phyloP scores from a whole-genome alignment of 2,888 invertebrate species.

The Chloroclystis v-ata region DNA sequence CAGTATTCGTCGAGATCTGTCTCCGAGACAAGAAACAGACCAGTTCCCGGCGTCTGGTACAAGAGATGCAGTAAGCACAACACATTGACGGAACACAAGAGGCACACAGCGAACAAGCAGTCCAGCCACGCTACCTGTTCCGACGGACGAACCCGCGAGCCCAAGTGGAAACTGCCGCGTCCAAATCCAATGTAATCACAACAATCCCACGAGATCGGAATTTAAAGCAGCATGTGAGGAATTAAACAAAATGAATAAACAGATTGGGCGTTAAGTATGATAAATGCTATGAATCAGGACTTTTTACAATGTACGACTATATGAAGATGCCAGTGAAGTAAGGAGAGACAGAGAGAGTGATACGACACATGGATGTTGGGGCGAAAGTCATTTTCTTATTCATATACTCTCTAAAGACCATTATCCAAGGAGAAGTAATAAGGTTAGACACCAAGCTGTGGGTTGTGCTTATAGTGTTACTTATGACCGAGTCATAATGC shows the following conservation, averaged over 20 bases:
- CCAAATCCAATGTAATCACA: constrained; percentile 48
- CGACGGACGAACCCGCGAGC: constrained; percentile 80
- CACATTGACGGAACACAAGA: constrained; percentile 81
- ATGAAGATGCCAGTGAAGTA: constrained; percentile 66
- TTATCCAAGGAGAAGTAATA: constrained; percentile 55
- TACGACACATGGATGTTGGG: constrained; percentile 67
- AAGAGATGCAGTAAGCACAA: constrained; percentile 81
- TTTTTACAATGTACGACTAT: constrained; percentile 34
- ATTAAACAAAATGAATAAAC: constrained; percentile 58
- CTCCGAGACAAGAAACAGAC: constrained; percentile 45
- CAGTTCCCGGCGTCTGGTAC: constrained; percentile 56
- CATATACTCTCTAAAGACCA: constrained; percentile 65
- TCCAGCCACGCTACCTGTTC: constrained; percentile 90
- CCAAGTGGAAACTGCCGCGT: constrained; percentile 74
- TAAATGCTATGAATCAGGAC: constrained; percentile 31
- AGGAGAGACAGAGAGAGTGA: constrained; percentile 62
- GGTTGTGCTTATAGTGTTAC: constrained; percentile 43
- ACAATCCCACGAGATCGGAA: constrained; percentile 47
- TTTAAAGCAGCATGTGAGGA: constrained; percentile 75
- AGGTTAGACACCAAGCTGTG: constrained; percentile 41
- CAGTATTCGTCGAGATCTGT: constrained; percentile 63
- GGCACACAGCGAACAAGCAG: constrained; percentile 82
- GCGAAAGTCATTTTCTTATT: constrained; percentile 68
- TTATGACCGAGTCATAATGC: constrained; percentile 40
- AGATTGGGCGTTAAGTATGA: constrained; percentile 25